These are phyloP conservation scores for Pocota personata DNA, from an alignment of 2,888 invertebrate genomes.

Conservation along the genomic window DNA sequence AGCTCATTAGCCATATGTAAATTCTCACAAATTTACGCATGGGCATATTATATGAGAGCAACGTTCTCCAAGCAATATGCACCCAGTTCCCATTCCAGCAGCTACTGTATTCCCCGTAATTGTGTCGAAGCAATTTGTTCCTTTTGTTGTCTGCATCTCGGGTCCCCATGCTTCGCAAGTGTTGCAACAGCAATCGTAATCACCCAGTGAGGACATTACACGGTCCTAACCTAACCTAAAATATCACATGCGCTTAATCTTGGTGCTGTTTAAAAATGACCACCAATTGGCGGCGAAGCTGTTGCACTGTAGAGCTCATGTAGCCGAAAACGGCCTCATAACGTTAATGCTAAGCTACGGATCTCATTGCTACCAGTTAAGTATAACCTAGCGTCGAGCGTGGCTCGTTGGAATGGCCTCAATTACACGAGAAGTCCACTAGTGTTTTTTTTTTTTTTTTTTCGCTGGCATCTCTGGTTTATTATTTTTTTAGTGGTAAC, in stretches of 20 bases:
- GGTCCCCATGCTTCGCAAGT: neutral
- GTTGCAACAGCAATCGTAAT: constrained; percentile 36
- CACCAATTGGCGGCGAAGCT: constrained; percentile 14
- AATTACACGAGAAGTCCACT: constrained; percentile 64
- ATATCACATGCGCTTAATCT: constrained; percentile 67
- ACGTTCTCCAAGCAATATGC: neutral
- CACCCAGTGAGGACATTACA: constrained; percentile 26
- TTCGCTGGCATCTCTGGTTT: constrained; percentile 22
- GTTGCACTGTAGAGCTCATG: neutral
- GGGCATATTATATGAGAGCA: neutral
- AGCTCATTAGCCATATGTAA: constrained; percentile 15
- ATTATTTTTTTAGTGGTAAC: constrained; percentile 36
- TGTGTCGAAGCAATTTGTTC: constrained; percentile 42
- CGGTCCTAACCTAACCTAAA: constrained; percentile 57
- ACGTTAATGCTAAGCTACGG: constrained; percentile 67
- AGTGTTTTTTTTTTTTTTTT: neutral
- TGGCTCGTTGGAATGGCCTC: constrained; percentile 71
- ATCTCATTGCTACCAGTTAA: constrained; percentile 74
- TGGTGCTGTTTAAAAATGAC: constrained; percentile 58
- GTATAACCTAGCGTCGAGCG: constrained; percentile 72
- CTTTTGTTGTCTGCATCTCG: constrained; percentile 8
- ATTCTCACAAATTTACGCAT: neutral
- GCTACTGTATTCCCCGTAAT: constrained; percentile 65
- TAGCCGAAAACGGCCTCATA: constrained; percentile 55
- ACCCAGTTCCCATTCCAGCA: constrained; percentile 34